Conservation (phyloP, 92 coral and sea anemone species). For the Hydrozoanthus gracilis region DNA sequence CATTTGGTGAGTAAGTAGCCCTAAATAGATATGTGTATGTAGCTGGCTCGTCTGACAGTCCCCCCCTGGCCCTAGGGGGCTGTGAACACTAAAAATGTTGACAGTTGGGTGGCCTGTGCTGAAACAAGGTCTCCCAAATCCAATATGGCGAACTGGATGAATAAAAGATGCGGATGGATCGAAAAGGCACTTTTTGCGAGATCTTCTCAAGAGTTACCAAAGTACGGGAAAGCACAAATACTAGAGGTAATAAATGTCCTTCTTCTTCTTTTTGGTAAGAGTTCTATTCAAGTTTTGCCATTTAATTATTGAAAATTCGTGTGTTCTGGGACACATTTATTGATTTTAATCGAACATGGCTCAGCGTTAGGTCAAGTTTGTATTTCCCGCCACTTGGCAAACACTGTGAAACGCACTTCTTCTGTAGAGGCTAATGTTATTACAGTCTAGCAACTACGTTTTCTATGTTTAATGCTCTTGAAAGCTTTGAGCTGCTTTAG, state of each 20-base stretch:
- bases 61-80: no score
- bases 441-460: no score
- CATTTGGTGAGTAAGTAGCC: no score
- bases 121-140: not conserved
- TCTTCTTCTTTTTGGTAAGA: not conserved
- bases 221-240: slow-evolving; percentile 61
- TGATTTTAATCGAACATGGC: no score
- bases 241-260: slow-evolving; percentile 51
- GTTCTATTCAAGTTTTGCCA: not conserved
- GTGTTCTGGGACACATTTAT: not conserved
- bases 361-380: no score
- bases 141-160: slow-evolving; percentile 13
- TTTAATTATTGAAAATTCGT: not conserved
- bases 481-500: no score
- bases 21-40: no score
- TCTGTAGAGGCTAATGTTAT: no score
- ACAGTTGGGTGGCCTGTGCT: not conserved
- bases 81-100: not conserved
- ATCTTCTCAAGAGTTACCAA: slow-evolving; percentile 43
- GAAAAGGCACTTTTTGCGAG: slow-evolving; percentile 7
- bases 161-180: not conserved
- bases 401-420: no score
- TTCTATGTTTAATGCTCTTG: no score
- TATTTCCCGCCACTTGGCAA: no score
- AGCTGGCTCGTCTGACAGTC: no score